phyloP scores from a whole-genome alignment of 2,888 invertebrate species.

The Salticus scenicus region DNA sequence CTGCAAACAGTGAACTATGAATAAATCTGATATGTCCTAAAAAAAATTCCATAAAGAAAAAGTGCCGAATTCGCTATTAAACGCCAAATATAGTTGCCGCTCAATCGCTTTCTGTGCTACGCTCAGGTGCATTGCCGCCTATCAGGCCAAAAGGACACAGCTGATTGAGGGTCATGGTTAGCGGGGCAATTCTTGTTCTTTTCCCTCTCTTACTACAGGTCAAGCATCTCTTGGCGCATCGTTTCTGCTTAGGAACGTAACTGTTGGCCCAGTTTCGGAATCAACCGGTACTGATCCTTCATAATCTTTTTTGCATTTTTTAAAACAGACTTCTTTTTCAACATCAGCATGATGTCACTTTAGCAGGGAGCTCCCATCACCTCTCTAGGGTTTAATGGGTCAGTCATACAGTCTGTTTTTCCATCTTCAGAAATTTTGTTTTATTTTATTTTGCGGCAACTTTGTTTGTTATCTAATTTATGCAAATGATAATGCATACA shows the following conservation, averaged over 20 bases:
- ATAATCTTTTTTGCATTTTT: background rate
- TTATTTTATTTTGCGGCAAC: no score
- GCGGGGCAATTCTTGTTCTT: slow-evolving; percentile 43
- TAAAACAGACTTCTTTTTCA: background rate
- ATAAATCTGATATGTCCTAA: no score
- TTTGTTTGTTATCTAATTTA: no score
- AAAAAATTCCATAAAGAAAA: no score
- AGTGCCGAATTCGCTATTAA: background rate
- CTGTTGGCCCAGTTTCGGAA: slow-evolving; percentile 40
- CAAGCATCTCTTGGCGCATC: slow-evolving; percentile 53
- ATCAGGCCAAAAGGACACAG: slow-evolving; percentile 64
- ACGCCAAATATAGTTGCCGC: slow-evolving; percentile 31
- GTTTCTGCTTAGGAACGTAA: slow-evolving; percentile 18
- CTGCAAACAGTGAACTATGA: no score
- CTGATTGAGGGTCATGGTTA: slow-evolving; percentile 67
- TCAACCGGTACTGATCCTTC: background rate
- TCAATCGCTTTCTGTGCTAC: slow-evolving; percentile 13
- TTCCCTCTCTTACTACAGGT: slow-evolving; percentile 32
- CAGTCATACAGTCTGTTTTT: background rate
- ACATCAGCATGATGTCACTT: background rate
- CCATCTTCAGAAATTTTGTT: no score
- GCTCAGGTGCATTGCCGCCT: slow-evolving; percentile 19
- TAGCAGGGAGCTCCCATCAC: background rate
- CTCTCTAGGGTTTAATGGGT: background rate
- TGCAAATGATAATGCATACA: no score